Evolutionary conservation across 2,113 vertebrate species (phyloP), one percentile per base, ranked within the genome.

Genomic region (Anarhynchus alexandrinus): DNA sequence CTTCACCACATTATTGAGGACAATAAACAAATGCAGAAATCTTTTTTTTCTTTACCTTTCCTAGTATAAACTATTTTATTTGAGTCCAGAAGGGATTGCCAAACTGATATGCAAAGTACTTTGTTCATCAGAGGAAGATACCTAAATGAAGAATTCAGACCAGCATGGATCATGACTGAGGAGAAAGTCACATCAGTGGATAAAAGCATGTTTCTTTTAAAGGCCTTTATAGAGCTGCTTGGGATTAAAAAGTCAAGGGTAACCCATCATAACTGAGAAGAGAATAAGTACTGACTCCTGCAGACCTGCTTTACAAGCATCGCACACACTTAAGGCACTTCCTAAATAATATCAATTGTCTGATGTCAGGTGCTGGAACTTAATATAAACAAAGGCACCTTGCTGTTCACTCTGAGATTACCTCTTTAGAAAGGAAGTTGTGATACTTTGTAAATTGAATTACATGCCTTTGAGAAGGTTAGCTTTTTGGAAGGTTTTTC

Each of bases 181-280:
- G 22, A 71, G 49, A 64, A 80, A 38, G 45, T 82, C 25, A 10
- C 43, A 51, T 88, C 38, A 42, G n/a, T 71, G 52, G 51, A 42
- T 69, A 77, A 74, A 87, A 70, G n/a, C 25, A 11, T 58, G 16
- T 2, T 40, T 72, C 25, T 77, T 59, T 80, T 64, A 42, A 64
- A 81, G 22, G 67, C 12, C 32, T 88, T 66, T 9, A n/a, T 47
- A 74, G 58, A 88, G 27, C 52, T 94, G 55, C 8, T 84, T 82
- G 66, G 65, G 23, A 91, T 94, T 94, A 84, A 78, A 78, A 94
- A 93, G 69, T 91, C 59, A 81, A 92, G 92, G 42, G 30, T 92
- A 94, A 86, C 55, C 9, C 59, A 74, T 42, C 58, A 23, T 88
- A 88, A 78, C 0, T 90, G 86, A 81, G 79, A 91, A 62, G 18